Percentiles rank a stretch among this genome's conserved stretches.
phyloP scores from a whole-genome alignment of 1,140 invertebrate genomes.

The Oryctes rhinoceros region DNA sequence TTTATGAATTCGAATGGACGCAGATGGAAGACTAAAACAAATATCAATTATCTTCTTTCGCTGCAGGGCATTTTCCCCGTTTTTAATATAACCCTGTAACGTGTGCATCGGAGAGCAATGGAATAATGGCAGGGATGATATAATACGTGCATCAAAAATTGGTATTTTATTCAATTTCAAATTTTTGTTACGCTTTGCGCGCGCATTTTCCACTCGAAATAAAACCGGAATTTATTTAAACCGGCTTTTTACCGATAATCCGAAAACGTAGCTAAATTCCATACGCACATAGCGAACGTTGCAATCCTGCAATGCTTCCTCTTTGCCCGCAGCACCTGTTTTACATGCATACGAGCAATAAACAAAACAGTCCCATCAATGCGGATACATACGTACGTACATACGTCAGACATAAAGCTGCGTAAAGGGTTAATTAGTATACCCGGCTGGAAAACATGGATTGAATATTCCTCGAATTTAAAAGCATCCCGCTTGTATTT shows the following conservation, averaged over 20 bases:
- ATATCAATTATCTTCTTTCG: slow-evolving; percentile 2
- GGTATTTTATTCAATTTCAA: slow-evolving; percentile 10
- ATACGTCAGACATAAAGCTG: neutral
- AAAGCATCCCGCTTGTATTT: neutral
- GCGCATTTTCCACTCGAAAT: neutral
- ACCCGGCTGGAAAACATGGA: neutral
- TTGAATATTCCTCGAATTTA: neutral
- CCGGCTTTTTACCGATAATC: neutral
- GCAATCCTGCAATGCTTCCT: neutral
- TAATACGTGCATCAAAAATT: neutral
- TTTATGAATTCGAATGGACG: neutral
- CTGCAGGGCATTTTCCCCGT: neutral
- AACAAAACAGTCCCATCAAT: too few species aligned
- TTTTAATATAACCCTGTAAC: neutral
- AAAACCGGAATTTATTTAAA: neutral
- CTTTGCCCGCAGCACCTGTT: too few species aligned
- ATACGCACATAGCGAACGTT: neutral
- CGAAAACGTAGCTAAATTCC: neutral
- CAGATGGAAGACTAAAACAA: neutral
- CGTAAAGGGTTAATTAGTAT: neutral
- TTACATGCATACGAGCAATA: too few species aligned
- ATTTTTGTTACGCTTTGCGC: neutral
- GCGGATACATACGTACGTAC: too few species aligned
- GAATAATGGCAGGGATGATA: neutral
- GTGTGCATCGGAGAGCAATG: neutral